A percentile compares a stretch with the other conserved stretches of the same genome.
These are phyloP conservation scores for Anastatus disparis DNA, from an alignment of 1,140 invertebrate species.

Conservation along the genomic window DNA sequence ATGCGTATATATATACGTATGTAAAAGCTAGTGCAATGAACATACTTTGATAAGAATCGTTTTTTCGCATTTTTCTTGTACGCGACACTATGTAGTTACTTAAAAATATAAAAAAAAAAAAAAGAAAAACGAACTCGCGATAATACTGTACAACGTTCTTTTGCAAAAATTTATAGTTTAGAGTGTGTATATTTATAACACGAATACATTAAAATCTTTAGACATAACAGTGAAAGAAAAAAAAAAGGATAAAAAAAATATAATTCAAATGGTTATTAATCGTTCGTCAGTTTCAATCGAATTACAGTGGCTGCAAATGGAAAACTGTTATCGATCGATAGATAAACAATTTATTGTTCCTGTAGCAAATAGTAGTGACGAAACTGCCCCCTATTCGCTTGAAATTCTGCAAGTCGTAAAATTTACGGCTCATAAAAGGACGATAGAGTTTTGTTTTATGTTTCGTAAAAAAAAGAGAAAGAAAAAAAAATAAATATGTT, in stretches of 20 bases:
- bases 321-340: constrained; percentile 3
- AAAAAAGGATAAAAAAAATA: neutral
- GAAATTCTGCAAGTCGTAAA: constrained; percentile 20
- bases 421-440: too few species aligned
- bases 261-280: constrained; percentile 2
- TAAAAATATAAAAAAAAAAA: neutral
- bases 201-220: neutral
- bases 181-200: too few species aligned
- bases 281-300: neutral
- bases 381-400: neutral
- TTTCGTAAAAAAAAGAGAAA: constrained; percentile 5
- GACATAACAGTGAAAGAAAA: neutral
- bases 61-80: constrained; percentile 12
- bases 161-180: constrained; percentile 5
- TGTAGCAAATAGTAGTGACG: neutral
- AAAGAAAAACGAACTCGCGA: too few species aligned
- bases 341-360: constrained; percentile 16
- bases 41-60: constrained; percentile 1
- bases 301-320: constrained; percentile 9
- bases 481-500: neutral
- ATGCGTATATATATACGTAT: neutral
- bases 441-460: too few species aligned
- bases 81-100: neutral
- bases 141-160: too few species aligned
- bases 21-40: neutral